A percentile compares a stretch with the other conserved stretches of the same genome.
phyloP scores from a whole-genome alignment of 1,140 invertebrate genomes.

The Drosophila arizonae region DNA sequence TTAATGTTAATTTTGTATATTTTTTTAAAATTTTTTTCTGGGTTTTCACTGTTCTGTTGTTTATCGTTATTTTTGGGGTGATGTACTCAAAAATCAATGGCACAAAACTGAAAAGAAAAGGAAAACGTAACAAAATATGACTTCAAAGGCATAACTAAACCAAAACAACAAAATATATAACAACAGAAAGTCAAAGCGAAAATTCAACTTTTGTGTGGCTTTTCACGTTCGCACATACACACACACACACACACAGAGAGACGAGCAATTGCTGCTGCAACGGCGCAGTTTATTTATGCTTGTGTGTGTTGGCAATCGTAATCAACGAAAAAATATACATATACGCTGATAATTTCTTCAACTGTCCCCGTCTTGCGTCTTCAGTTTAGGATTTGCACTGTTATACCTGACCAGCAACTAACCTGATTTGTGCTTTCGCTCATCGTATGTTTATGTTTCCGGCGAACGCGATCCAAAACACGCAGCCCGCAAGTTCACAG shows the following conservation, averaged over 20 bases:
- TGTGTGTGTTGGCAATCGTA: slow-evolving; percentile 47
- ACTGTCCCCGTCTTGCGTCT: slow-evolving; percentile 4
- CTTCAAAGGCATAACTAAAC: slow-evolving; percentile 45
- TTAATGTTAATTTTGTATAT: too few relatives aligned
- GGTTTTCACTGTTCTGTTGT: slow-evolving; percentile 7
- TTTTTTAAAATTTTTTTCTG: background rate
- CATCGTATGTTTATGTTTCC: slow-evolving; percentile 63
- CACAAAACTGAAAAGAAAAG: slow-evolving; percentile 75
- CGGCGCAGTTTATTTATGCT: slow-evolving; percentile 49
- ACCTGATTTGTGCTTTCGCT: slow-evolving; percentile 77
- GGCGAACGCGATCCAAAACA: slow-evolving; percentile 46
- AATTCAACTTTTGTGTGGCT: slow-evolving; percentile 33
- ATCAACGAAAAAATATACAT: slow-evolving; percentile 39
- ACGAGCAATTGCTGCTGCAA: slow-evolving; percentile 30
- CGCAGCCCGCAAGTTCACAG: slow-evolving; percentile 36
- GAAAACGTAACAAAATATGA: slow-evolving; percentile 61
- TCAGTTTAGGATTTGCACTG: slow-evolving; percentile 4
- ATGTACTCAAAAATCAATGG: slow-evolving; percentile 68
- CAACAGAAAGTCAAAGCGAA: slow-evolving; percentile 28
- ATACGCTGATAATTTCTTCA: slow-evolving; percentile 31
- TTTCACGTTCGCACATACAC: slow-evolving; percentile 37
- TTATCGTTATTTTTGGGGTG: slow-evolving; percentile 35
- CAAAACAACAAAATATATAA: slow-evolving; percentile 9
- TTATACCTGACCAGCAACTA: slow-evolving; percentile 59
- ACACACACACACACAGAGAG: slow-evolving; percentile 20